Evolutionary conservation across 2,888 invertebrate species (phyloP), one percentile per base, ranked within the genome.

Genomic region (Platerodrilus igneus): DNA sequence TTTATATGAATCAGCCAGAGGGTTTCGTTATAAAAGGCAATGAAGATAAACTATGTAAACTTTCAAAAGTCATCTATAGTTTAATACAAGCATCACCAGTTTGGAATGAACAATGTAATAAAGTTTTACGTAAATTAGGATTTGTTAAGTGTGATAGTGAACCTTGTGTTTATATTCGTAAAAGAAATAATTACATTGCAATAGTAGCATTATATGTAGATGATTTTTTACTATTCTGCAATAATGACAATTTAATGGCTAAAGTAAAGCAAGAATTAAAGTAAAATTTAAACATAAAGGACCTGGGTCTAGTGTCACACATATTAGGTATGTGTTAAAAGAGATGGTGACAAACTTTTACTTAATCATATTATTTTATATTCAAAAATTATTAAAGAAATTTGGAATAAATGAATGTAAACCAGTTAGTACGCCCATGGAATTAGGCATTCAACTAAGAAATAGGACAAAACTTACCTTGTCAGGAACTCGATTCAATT

Each of bases 321-420:
- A 25, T 23, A 23, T 23, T 6, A 23, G 23, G 23, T 9, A 23
- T 23, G 23, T 6, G 23, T n/a, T 6, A 23, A n/a, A 9, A 25
- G 25, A 11, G 11, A 25, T 7, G 14, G 14, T 25, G 10, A 7
- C 4, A 25, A 25, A 5, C 4, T 10, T 25, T 25, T 25, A 13
- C 10, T 25, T 4, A 14, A 25, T 14, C 10, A 25, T 13, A 25
- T 3, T 11, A 14, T n/a, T 7, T 5, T 25, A 25, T 10, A 25
- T 25, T 25, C 25, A 25, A 25, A n/a, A 6, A 10, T 14, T 23
- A 3, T 10, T 25, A 11, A 10, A 10, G 10, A 25, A 25, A 25
- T 25, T 25, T 25, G n/a, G n/a, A n/a, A n/a, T n/a, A n/a, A n/a
- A n/a, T n/a, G n/a, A n/a, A n/a, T n/a, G n/a, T n/a, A n/a, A 11